Base-by-base conservation (phyloP, 2,797 vertebrate species). In the Malacoctenus gilli region DNA sequence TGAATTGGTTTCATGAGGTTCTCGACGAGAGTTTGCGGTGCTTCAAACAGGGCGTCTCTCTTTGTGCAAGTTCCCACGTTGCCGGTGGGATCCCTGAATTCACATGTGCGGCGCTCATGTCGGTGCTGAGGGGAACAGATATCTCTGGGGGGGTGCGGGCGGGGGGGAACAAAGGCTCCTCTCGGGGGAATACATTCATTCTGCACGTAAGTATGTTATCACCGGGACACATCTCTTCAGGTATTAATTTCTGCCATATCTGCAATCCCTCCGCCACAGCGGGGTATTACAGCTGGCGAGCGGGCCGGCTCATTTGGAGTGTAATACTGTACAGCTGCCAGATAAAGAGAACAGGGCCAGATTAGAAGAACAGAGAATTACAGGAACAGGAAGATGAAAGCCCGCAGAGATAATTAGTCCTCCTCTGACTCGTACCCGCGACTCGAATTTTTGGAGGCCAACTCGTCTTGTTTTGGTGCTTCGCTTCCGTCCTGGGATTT, bases 311-410 rank as follows among this genome's bases (percentile, higher is more conserved):
- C 80, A 74, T 85, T 85, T 82, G 70, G 77, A 75, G 61, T 42
- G 74, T 88, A 72, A 83, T 78, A 63, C 80, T 68, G 70, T 71
- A 86, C 76, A 75, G 79, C 67, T 68, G 82, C 30, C 70, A 83
- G 83, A 88, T 85, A 85, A 77, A 75, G 79, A 71, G 75, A 73
- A 62, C 74, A 38, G 81, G 65, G 69, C 18, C 14, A 77, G 76
- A 86, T 75, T 81, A 69, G 63, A 75, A 67, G 79, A 80, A 66
- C 43, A 47, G 66, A 62, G 75, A 80, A 73, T 74, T 83, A 77
- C 70, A 82, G 66, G 80, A 85, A 82, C 63, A 72, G 78, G 78
- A 77, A 82, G 81, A 89, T 86, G 83, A 89, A 87, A 86, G 79
- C 76, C 63, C 47, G 52, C 59, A 42, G 65, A 82, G 82, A 87